phyloP scores from a whole-genome alignment of 2,888 invertebrate species.

The Drosophila vallismaia region DNA sequence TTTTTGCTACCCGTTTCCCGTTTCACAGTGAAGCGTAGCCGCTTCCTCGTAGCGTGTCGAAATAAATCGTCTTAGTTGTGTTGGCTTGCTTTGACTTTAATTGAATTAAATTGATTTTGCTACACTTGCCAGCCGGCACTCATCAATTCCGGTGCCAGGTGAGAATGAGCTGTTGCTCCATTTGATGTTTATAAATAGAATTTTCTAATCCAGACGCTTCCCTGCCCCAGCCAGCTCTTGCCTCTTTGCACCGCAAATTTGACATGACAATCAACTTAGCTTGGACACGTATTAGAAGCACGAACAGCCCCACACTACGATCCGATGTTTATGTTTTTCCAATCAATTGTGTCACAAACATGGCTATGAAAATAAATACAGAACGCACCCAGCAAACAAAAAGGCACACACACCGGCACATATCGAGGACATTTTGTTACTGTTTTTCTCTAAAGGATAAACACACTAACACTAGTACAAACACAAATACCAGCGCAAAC shows the following conservation, averaged over 20 bases:
- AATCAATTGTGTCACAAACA: conserved; percentile 69
- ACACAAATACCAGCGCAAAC: not conserved
- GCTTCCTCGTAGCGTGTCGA: conserved; percentile 48
- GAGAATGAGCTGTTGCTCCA: conserved; percentile 21
- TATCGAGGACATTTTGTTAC: conserved; percentile 29
- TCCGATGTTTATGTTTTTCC: conserved; percentile 63
- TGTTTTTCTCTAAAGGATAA: conserved; percentile 47
- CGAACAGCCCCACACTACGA: conserved; percentile 26
- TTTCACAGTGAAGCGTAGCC: conserved; percentile 13
- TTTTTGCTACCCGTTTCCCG: conserved; percentile 20
- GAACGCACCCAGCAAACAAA: conserved; percentile 8
- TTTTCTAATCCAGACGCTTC: conserved; percentile 44
- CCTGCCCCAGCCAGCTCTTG: not conserved
- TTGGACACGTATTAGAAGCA: conserved; percentile 49
- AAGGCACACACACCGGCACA: conserved; percentile 6
- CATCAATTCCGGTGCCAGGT: conserved; percentile 51
- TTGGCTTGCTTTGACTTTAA: conserved; percentile 50
- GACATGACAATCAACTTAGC: conserved; percentile 68
- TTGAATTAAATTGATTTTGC: conserved; percentile 62
- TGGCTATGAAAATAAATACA: conserved; percentile 59
- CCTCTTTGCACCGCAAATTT: conserved; percentile 40
- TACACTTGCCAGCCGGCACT: conserved; percentile 46
- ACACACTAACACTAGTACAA: conserved; percentile 10
- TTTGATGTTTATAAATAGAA: conserved; percentile 45
- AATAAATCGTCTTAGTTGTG: conserved; percentile 53